Base-by-base conservation (phyloP, 2,797 vertebrate genomes). In the Microcaecilia unicolor region DNA sequence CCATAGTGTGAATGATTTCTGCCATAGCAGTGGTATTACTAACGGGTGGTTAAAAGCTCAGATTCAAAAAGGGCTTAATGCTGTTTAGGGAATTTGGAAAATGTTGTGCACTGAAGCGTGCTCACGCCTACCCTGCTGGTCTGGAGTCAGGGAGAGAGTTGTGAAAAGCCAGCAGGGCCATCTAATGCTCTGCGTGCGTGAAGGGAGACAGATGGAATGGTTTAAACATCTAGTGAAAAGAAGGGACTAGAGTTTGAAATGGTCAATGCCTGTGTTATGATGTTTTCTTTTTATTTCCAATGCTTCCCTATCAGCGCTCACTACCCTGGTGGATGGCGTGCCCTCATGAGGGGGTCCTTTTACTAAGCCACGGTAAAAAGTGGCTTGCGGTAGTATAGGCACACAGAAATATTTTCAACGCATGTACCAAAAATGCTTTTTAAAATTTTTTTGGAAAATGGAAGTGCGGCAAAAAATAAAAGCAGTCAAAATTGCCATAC, bases 191-290 rank as follows among this genome's bases (percentile, higher is more conserved):
- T n/a, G n/a, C n/a, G n/a, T n/a, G n/a, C n/a, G n/a, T n/a, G n/a
- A n/a, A 64, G 54, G 51, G 61, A 84, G 78, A 85, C 83, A 86
- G 86, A 89, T 84, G 83, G 83, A 76, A 76, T 77, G 70, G n/a
- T 72, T 83, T 81, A 77, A 81, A 80, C 76, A 67, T 18, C 53
- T 56, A 72, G 72, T 67, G 67, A 71, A 65, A 81, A 67, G 73
- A 84, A 76, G 68, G 58, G 48, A 75, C n/a, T n/a, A n/a, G n/a
- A n/a, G 28, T 59, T 67, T 66, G 51, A 44, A 54, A 61, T 57
- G 57, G 58, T 51, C 59, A 58, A 64, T 66, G 63, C 60, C n/a
- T n/a, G n/a, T n/a, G n/a, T n/a, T n/a, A n/a, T n/a, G n/a, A n/a
- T n/a, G n/a, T n/a, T n/a, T n/a, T n/a, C n/a, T n/a, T n/a, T n/a